Conservation (phyloP, 2,797 vertebrate genomes). For the Hemitrygon akajei region DNA sequence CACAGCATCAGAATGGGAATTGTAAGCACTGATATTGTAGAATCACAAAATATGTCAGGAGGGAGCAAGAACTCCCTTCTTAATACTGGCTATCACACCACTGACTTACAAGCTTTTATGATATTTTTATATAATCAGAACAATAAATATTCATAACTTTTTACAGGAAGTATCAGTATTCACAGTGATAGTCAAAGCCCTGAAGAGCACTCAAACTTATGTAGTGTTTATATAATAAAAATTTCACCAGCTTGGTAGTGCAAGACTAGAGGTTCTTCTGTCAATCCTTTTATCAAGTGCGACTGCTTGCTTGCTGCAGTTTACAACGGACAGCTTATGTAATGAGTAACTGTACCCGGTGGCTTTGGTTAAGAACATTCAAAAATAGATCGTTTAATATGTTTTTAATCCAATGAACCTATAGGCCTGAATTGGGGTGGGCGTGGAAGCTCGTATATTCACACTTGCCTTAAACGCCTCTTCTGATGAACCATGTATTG, state of each 20-base stretch:
- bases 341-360: background rate
- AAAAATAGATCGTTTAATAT: background rate
- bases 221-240: background rate
- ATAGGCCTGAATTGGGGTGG: too few relatives aligned
- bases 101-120: background rate
- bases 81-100: background rate
- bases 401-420: background rate
- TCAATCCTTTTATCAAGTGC: background rate
- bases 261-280: background rate
- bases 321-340: background rate
- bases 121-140: background rate
- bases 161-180: background rate
- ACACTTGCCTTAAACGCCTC: background rate
- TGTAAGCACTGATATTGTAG: background rate
- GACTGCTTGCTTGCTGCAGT: background rate
- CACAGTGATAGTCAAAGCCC: background rate
- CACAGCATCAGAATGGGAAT: background rate
- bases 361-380: background rate
- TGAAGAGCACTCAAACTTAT: background rate
- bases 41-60: background rate
- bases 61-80: background rate
- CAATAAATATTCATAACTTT: constrained; percentile 24
- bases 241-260: background rate
- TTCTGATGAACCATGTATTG: background rate
- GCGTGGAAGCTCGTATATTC: too few relatives aligned